A percentile compares a stretch with the other conserved stretches of the same genome.
phyloP scores from a whole-genome alignment of 2,888 invertebrate genomes.

The Dione vanillae region DNA sequence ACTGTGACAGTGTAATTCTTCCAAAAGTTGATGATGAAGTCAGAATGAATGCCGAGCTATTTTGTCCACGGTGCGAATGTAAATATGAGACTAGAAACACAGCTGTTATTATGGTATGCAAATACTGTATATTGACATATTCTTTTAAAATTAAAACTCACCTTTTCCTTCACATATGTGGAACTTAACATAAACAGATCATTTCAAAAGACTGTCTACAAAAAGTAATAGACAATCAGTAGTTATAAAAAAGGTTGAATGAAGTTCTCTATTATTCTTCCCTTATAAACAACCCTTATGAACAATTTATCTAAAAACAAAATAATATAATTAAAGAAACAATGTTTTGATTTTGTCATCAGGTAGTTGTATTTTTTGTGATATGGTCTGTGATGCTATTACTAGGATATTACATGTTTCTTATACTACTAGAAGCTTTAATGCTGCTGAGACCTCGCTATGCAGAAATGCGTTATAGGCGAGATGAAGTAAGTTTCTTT shows the following conservation, averaged over 20 bases:
- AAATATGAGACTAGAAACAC: constrained; percentile 96
- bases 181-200: too few relatives aligned
- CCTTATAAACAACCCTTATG: too few relatives aligned
- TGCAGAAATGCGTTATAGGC: constrained; percentile 69
- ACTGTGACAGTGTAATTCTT: constrained; percentile 90
- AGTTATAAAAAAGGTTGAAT: too few relatives aligned
- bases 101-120: constrained; percentile 91
- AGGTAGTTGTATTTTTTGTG: constrained; percentile 97
- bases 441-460: constrained; percentile 88
- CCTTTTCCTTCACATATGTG: too few relatives aligned
- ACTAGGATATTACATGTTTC: constrained; percentile 96
- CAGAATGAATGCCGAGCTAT: constrained; percentile 90
- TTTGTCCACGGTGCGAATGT: constrained; percentile 95
- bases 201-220: too few relatives aligned
- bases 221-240: too few relatives aligned
- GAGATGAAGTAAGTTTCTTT: constrained; percentile 91
- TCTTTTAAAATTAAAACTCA: not conserved
- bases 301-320: too few relatives aligned
- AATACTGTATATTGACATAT: not conserved
- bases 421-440: constrained; percentile 95
- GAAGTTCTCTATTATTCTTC: too few relatives aligned
- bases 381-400: constrained; percentile 96
- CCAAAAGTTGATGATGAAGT: constrained; percentile 87
- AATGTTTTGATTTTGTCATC: constrained; percentile 51
- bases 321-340: not conserved